Percentiles rank a stretch among this genome's conserved stretches.
phyloP scores from a whole-genome alignment of 2,113 vertebrate genomes.

The Tetrao urogallus region DNA sequence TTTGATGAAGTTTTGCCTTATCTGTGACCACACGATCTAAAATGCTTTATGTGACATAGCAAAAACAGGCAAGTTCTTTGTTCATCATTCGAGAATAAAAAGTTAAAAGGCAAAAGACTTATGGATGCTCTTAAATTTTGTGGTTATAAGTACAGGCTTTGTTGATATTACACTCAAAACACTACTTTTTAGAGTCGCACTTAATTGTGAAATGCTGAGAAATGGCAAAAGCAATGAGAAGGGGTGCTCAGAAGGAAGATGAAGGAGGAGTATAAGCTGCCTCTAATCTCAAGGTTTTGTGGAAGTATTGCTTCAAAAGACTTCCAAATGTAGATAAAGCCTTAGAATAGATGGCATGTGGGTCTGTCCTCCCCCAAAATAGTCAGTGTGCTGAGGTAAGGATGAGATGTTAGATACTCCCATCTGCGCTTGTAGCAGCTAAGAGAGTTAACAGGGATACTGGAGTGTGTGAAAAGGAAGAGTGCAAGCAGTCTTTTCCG shows the following conservation, averaged over 20 bases:
- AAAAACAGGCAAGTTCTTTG: not conserved
- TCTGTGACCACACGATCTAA: not conserved
- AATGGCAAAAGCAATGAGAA: not conserved
- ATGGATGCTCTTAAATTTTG: not conserved
- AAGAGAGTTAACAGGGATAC: not conserved
- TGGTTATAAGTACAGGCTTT: not conserved
- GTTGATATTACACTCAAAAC: not conserved
- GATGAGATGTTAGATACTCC: conserved; percentile 1
- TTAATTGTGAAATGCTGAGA: not conserved
- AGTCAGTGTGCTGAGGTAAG: conserved; percentile 3
- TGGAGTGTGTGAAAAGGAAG: not conserved
- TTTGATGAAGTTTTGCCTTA: not conserved
- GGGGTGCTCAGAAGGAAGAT: not conserved
- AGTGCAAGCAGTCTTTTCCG: not conserved
- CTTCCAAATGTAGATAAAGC: conserved; percentile 24
- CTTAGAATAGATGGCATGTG: conserved; percentile 18
- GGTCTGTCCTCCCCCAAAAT: not conserved
- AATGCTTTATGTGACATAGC: not conserved
- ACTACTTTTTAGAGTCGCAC: not conserved
- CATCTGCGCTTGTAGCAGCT: not conserved
- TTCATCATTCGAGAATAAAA: conserved; percentile 5
- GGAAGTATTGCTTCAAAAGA: not conserved
- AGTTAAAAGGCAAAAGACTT: not conserved
- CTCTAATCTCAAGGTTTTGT: not conserved
- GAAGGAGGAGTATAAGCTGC: not conserved